Base-by-base conservation (phyloP, 1,140 invertebrate species). In the Calephelis virginiensis region DNA sequence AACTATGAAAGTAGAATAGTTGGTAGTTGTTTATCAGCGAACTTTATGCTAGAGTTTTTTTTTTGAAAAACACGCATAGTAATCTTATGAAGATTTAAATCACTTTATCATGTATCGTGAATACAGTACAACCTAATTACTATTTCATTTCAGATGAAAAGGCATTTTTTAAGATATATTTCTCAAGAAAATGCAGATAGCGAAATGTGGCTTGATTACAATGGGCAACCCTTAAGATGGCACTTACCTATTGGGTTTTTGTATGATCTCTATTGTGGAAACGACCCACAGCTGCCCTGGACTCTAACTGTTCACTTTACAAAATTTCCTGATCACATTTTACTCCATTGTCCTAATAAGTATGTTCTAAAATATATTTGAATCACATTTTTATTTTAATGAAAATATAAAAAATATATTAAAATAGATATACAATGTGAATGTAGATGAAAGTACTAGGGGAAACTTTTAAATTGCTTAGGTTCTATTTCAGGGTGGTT, bases 211-310 rank as follows among this genome's bases (percentile, higher is more conserved):
- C 92, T 99, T 49, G 98, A 99, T 80, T 98, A 94, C 82, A 97
- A 98, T 92, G 97, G 97, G 14, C 95, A 94, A 68, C 97, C 98
- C 10, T 89, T 99, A 13, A 99, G 98, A 91, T 98, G 98, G 95
- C 98, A 99, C 86, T 97, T 98, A 92, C 98, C 99, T 13, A 97
- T 99, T 76, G 99, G 99, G 61, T 95, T 99, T 38, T 92, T 99
- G 6, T 97, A 96, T 92, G 99, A 99, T 92, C 91, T 99, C 64
- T 88, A 86, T 66, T 92, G 92, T 80, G 92, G 92, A 6, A 93
- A 94, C 71, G 95, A 96, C 64, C 93, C 94, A 40, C 93, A 94
- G 71, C 92, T 99, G 47, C 98, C 98, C 0, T 99, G 98, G 98
- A 95, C 93, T 72, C 92, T 99, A 10, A 98, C 95, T 48, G 97